Evolutionary conservation across 1,140 invertebrate genomes (phyloP).

Genomic region (Zaprionus vittiger): DNA sequence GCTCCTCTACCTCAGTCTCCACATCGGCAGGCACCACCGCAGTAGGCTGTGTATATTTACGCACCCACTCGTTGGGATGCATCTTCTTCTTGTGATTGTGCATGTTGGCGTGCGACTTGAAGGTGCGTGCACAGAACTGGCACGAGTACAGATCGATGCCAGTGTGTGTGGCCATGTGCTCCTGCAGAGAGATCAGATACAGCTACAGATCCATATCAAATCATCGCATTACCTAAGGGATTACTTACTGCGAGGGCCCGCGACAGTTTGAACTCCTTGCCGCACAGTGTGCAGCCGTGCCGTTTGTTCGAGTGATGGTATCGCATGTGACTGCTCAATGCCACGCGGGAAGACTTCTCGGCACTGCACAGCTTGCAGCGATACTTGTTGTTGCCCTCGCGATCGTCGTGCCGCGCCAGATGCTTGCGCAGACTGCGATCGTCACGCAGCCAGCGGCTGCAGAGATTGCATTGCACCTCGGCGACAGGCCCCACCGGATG

Average conservation of each 20-base stretch:
- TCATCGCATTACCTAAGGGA: no score
- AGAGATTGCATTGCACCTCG: constrained; percentile 70
- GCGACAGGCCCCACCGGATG: constrained; percentile 74
- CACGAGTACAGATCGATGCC: constrained; percentile 77
- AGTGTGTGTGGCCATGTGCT: constrained; percentile 81
- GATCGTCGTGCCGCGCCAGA: constrained; percentile 65
- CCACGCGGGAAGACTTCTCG: constrained; percentile 72
- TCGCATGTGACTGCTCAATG: constrained; percentile 72
- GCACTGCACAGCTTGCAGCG: constrained; percentile 68
- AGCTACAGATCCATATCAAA: no score
- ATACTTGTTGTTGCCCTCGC: constrained; percentile 67
- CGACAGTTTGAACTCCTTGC: constrained; percentile 73
- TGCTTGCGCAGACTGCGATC: constrained; percentile 75
- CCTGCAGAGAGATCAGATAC: constrained; percentile 36
- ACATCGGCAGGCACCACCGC: background rate
- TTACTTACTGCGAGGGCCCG: constrained; percentile 59
- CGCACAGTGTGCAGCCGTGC: constrained; percentile 72
- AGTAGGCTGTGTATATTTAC: constrained; percentile 67
- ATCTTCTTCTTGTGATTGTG: constrained; percentile 81
- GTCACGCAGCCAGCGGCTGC: constrained; percentile 74
- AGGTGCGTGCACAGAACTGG: constrained; percentile 72
- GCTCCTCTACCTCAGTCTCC: background rate
- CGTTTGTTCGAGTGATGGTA: constrained; percentile 75
- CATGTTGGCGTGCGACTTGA: constrained; percentile 81
- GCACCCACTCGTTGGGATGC: constrained; percentile 78